phyloP scores from a whole-genome alignment of 2,113 vertebrate genomes.

The Spea multiplicata region DNA sequence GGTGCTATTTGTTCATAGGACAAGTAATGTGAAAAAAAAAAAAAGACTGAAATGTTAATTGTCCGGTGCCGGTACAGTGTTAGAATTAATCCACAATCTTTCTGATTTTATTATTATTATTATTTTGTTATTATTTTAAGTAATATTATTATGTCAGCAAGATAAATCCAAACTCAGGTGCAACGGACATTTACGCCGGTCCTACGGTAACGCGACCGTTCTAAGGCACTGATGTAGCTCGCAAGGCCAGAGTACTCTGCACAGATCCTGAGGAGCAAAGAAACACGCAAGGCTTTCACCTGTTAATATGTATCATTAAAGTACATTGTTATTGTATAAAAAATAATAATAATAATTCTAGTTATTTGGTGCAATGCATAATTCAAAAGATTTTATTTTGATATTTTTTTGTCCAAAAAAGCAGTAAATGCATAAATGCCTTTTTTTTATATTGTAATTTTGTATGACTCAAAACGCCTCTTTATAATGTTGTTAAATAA shows the following conservation, averaged over 20 bases:
- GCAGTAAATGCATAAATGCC: slow-evolving; percentile 72
- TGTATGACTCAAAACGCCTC: slow-evolving; percentile 78
- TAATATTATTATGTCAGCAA: slow-evolving; percentile 52
- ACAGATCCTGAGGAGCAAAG: slow-evolving; percentile 74
- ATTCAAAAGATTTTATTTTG: slow-evolving; percentile 94
- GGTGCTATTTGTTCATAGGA: slow-evolving; percentile 82
- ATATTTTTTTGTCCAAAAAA: slow-evolving; percentile 79
- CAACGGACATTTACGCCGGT: slow-evolving; percentile 61
- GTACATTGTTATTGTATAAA: slow-evolving; percentile 76
- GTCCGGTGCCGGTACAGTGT: slow-evolving; percentile 65
- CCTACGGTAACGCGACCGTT: slow-evolving; percentile 7
- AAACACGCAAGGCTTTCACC: slow-evolving; percentile 77
- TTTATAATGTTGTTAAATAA: slow-evolving; percentile 70
- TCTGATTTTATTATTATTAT: slow-evolving; percentile 52
- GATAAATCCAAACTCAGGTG: slow-evolving; percentile 75
- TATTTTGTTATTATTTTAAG: background rate
- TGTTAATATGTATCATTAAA: slow-evolving; percentile 84
- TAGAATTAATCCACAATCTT: slow-evolving; percentile 45
- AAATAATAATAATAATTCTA: slow-evolving; percentile 69
- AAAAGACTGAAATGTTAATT: slow-evolving; percentile 67
- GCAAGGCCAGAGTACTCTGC: slow-evolving; percentile 73
- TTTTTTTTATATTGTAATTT: slow-evolving; percentile 73
- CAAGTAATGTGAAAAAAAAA: slow-evolving; percentile 95
- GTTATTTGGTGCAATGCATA: slow-evolving; percentile 89
- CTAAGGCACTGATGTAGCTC: slow-evolving; percentile 84